Percentiles rank a stretch among this genome's conserved stretches.
Evolutionary conservation across 2,888 invertebrate species (phyloP).

Genomic region (Blera fallax): DNA sequence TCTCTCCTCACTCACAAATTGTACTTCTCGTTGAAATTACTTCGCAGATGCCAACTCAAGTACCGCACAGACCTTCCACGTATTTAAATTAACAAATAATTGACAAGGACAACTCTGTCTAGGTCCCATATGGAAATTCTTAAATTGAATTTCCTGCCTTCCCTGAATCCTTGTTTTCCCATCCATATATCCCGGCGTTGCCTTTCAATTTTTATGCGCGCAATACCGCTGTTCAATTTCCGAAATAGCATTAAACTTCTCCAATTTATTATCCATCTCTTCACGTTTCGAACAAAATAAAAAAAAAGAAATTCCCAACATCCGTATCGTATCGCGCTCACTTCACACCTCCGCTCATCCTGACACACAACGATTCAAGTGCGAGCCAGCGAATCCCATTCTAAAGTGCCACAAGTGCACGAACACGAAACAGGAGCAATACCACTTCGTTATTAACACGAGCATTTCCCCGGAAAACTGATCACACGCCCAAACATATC

Average conservation of each 20-base stretch:
- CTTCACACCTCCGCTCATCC: slow-evolving; percentile 6
- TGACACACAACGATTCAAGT: slow-evolving; percentile 5
- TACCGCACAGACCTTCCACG: background rate
- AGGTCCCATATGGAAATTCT: slow-evolving; percentile 18
- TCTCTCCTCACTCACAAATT: too few relatives aligned
- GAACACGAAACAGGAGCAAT: slow-evolving; percentile 43
- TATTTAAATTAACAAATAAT: background rate
- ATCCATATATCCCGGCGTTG: background rate
- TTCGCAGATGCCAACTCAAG: background rate
- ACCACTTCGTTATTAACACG: background rate
- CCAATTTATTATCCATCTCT: slow-evolving; percentile 59
- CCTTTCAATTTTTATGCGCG: slow-evolving; percentile 19
- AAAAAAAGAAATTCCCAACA: background rate
- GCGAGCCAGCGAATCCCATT: slow-evolving; percentile 6
- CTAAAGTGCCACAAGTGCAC: slow-evolving; percentile 23
- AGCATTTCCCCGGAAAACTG: background rate
- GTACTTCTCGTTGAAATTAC: too few relatives aligned
- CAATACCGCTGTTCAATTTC: slow-evolving; percentile 54
- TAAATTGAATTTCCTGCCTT: slow-evolving; percentile 33
- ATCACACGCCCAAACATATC: background rate
- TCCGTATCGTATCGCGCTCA: background rate
- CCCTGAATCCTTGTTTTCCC: slow-evolving; percentile 4
- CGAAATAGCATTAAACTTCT: slow-evolving; percentile 53
- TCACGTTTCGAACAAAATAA: slow-evolving; percentile 2
- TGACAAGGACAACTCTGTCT: background rate